Percentiles rank a stretch among this genome's conserved stretches.
Evolutionary conservation across 2,888 invertebrate genomes (phyloP).

Genomic region (Holacanthella duospinosa): DNA sequence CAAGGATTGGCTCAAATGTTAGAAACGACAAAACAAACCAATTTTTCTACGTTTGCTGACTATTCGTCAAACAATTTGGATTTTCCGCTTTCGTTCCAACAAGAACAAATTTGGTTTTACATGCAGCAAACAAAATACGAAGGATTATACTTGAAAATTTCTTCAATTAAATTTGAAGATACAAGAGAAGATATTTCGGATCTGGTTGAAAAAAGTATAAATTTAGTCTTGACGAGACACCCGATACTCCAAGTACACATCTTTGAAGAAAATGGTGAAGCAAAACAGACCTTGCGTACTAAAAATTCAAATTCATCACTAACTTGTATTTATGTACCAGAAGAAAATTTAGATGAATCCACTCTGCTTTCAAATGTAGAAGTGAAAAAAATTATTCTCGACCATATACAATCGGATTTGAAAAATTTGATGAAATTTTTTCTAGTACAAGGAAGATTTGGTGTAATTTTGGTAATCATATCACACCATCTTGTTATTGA

Average conservation of each 20-base stretch:
- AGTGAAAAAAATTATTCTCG: background rate
- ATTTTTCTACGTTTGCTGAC: no score
- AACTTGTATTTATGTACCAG: background rate
- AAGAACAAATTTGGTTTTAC: conserved; percentile 7
- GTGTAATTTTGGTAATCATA: background rate
- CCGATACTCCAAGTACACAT: background rate
- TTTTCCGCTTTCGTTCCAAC: conserved; percentile 1
- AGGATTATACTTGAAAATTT: background rate
- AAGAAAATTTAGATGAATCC: background rate
- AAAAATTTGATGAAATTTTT: background rate
- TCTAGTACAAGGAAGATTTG: background rate
- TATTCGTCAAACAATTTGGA: background rate
- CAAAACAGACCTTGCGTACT: background rate
- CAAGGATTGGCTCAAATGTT: background rate
- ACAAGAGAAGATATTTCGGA: background rate
- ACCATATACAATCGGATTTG: background rate
- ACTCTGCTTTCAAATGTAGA: background rate
- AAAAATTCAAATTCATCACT: no score
- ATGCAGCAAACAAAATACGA: background rate
- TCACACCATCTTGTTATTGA: background rate
- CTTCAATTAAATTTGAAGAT: background rate
- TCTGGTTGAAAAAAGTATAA: background rate
- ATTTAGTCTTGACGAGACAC: background rate
- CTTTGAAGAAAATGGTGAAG: background rate
- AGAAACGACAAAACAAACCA: background rate